Base-by-base conservation (phyloP, 2,113 vertebrate species). In the Phrynosoma blainvillii region DNA sequence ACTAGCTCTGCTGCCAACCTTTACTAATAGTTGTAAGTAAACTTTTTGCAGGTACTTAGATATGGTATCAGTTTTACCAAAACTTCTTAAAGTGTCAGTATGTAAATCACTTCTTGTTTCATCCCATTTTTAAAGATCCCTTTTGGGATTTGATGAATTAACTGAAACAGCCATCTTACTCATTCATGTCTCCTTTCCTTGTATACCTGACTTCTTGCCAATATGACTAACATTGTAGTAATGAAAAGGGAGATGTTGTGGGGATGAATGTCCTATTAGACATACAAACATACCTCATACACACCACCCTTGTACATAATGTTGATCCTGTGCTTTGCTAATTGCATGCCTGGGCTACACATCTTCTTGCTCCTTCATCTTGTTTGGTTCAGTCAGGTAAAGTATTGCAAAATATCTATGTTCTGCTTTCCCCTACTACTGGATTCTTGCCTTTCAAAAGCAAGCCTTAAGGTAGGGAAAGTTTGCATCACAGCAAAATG, bases 381-480 rank as follows among this genome's bases (percentile, higher is more conserved):
- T 1, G 2, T 0, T 30, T 79, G 40, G 23, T 21, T 75, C 42
- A 36, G 70, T 42, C 59, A 85, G 42, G n/a, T 40, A 47, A 66
- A 89, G 56, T 75, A 36, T 75, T 66, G 30, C 65, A 74, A 42
- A 66, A 14, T 40, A 54, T 36, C 42, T 30, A 23, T 56, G 8
- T 66, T 68, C 42, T n/a, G 9, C 40, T 36, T 30, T 40, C 40
- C 25, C 7, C 4, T 84, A 47, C 71, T 59, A 18, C 18, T 23
- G 25, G 54, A 78, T 79, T 42, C 68, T 73, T 79, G 21, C 8
- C 23, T 89, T 84, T 79, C 56, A 79, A 84, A 74, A 65, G 76
- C 68, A 59, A 32, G 32, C 86, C 68, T 54, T 59, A 20, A 36
- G 14, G 81, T 21, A 77, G 85, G 73, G 80, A 77, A 68, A 76